phyloP scores from a whole-genome alignment of 1,140 invertebrate species.

The Streblospio benedicti region DNA sequence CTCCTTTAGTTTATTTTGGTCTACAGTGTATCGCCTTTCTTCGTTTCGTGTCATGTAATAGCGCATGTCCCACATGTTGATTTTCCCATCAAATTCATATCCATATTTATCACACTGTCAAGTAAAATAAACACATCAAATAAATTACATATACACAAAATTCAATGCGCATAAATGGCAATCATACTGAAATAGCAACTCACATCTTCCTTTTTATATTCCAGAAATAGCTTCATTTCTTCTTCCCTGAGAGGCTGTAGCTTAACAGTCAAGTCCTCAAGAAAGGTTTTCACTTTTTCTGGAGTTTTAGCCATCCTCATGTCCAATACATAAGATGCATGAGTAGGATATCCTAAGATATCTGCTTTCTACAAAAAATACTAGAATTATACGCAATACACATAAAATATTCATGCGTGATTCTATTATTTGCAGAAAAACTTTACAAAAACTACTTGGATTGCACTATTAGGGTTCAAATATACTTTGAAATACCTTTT shows the following conservation, averaged over 20 bases:
- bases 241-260: conserved; percentile 47
- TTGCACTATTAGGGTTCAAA: too few relatives aligned
- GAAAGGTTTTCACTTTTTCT: conserved; percentile 48
- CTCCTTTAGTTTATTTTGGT: conserved; percentile 50
- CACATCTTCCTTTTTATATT: conserved; percentile 51
- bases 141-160: neutral
- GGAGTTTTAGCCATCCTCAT: conserved; percentile 52
- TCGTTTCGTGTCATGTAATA: conserved; percentile 51
- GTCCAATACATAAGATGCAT: conserved; percentile 50
- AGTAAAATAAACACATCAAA: conserved; percentile 8
- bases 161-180: neutral
- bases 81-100: conserved; percentile 45
- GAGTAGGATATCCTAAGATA: conserved; percentile 49
- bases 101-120: conserved; percentile 49
- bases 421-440: too few relatives aligned
- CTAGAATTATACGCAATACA: too few relatives aligned
- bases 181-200: neutral
- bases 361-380: conserved; percentile 43
- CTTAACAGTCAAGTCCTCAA: conserved; percentile 47
- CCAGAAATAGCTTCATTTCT: conserved; percentile 46
- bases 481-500: too few relatives aligned
- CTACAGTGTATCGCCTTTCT: conserved; percentile 50
- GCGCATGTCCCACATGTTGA: conserved; percentile 51
- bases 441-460: too few relatives aligned
- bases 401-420: too few relatives aligned